Base-by-base conservation (phyloP, 2,797 vertebrate genomes). In the Serranus cabrilla region DNA sequence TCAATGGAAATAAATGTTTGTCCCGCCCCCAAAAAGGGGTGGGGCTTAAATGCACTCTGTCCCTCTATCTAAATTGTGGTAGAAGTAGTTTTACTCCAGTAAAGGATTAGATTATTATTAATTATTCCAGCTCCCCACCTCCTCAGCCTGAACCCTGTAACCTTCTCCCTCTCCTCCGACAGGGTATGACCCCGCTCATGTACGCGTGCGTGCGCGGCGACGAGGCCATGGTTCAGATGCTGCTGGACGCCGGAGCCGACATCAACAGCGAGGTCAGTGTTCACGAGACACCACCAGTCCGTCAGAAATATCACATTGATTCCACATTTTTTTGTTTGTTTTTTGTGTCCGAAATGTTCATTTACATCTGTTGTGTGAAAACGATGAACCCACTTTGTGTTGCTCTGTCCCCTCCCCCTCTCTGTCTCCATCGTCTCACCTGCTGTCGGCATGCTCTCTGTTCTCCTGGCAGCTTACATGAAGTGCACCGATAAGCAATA, bases 141-240 rank as follows among this genome's bases (percentile, higher is more conserved):
- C 57, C 17, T 50, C 12, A 13, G 6, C 10, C 43, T 45, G 27
- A 64, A 11, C 12, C 4, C 10, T 40, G 23, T 60, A 17, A 62
- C 21, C 25, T 7, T 14, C 16, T 3, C 16, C 54, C 14, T 5
- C 21, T 17, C 13, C 14, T 2, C 21, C 54, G 60, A 25, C 82
- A 94, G 93, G 93, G 93, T 49, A 98, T 99, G 97, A 99, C 97
- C 79, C 97, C 98, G n/a, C 95, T 99, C 91, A 99, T 99, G 98
- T 99, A 99, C 45, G 97, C 98, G 84, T 99, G 98, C 60, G 97
- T 97, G 78, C 96, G 97, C n/a, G 98, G 98, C 8, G 98, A 99
- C 57, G 98, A 99, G 93, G 98, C 98, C 56, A 99, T 99, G 98
- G 98, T 99, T 70, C 98, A 99, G 95, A 98, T 99, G 97, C 94